Conservation (phyloP, 2,888 invertebrate species). For the Glomeris marginata region DNA sequence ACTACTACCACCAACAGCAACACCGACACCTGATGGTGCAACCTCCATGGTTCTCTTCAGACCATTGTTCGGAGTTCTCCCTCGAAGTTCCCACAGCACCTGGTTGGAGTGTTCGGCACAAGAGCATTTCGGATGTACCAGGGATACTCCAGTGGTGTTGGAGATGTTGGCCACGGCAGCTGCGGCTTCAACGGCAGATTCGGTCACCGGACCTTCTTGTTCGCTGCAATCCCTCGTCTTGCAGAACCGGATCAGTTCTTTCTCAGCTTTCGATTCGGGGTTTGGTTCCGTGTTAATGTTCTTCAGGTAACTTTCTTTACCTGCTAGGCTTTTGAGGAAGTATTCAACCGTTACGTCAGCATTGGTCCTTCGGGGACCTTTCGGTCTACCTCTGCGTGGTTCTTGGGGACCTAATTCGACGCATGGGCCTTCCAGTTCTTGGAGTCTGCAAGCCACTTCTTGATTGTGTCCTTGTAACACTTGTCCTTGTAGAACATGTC, state of each 20-base stretch:
- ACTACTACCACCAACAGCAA: slow-evolving; percentile 19
- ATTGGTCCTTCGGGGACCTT: slow-evolving; percentile 1
- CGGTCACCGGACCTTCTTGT: slow-evolving; percentile 5
- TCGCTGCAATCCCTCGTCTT: slow-evolving; percentile 19
- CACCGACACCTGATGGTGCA: slow-evolving; percentile 23
- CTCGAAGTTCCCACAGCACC: slow-evolving; percentile 8
- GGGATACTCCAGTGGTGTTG: slow-evolving; percentile 1
- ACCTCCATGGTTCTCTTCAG: no score
- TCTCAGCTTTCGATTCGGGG: slow-evolving; percentile 14
- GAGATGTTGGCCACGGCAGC: not conserved
- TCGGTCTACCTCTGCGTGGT: no score
- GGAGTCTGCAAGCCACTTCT: no score
- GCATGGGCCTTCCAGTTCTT: no score
- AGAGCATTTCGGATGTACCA: not conserved
- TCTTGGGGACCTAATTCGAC: no score
- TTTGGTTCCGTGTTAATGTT: slow-evolving; percentile 11
- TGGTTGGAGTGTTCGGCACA: slow-evolving; percentile 3
- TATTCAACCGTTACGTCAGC: slow-evolving; percentile 38
- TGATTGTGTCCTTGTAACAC: no score
- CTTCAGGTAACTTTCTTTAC: slow-evolving; percentile 25
- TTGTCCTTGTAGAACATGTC: no score
- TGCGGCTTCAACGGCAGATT: not conserved
- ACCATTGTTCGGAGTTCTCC: slow-evolving; percentile 27
- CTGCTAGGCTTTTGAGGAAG: slow-evolving; percentile 37
- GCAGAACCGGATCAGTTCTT: slow-evolving; percentile 17